Evolutionary conservation across 2,888 invertebrate genomes (phyloP).

Genomic region (Heliconius ethilla): DNA sequence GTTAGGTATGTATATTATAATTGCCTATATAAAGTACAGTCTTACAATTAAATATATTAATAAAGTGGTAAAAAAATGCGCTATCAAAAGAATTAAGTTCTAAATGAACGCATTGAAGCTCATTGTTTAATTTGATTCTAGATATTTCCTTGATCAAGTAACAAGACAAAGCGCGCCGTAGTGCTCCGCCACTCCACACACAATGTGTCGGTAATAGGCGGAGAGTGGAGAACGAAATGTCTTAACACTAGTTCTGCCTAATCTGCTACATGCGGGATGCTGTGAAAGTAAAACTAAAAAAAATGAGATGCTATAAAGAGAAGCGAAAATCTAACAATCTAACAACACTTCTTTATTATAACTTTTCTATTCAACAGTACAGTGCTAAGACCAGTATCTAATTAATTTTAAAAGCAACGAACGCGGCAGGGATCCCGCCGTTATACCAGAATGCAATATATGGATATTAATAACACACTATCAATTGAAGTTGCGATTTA

Average conservation of each 20-base stretch:
- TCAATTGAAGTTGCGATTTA: constrained; percentile 22
- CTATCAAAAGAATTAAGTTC: background rate
- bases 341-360: background rate
- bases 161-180: no score
- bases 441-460: constrained; percentile 53
- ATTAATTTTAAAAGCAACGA: constrained; percentile 63
- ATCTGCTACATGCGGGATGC: no score
- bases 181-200: background rate
- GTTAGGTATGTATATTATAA: constrained; percentile 7
- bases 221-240: no score
- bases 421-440: constrained; percentile 50
- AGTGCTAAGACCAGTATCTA: constrained; percentile 50
- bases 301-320: no score
- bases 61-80: background rate
- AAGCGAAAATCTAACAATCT: background rate
- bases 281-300: no score
- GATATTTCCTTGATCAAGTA: no score
- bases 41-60: background rate
- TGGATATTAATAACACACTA: constrained; percentile 57
- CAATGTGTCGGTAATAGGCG: background rate
- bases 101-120: background rate
- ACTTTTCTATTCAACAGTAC: constrained; percentile 27
- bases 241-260: no score
- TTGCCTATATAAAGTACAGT: constrained; percentile 11
- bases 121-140: background rate